Percentiles rank a stretch among this genome's conserved stretches.
These are phyloP conservation scores for Volucella zonaria DNA, from an alignment of 2,888 invertebrate species.

Conservation along the genomic window DNA sequence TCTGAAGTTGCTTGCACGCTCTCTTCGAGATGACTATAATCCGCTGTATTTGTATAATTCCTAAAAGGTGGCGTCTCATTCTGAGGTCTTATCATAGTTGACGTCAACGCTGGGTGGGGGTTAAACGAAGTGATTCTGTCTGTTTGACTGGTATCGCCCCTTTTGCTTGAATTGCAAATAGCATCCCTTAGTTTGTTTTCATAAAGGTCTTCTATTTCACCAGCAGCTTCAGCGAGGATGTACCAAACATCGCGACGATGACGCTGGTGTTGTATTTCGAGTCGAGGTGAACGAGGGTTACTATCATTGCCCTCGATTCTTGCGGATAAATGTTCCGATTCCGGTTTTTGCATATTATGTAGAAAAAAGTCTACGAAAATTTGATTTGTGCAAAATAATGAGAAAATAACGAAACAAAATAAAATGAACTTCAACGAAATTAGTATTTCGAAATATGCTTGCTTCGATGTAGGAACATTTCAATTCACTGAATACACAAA, in stretches of 20 bases:
- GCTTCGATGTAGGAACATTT: no score
- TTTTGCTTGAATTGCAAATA: not conserved
- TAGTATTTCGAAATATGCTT: no score
- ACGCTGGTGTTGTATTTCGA: no score
- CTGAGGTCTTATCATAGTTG: not conserved
- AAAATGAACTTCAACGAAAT: no score
- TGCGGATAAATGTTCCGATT: no score
- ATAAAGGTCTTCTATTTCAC: conserved; percentile 76
- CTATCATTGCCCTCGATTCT: no score
- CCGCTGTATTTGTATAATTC: not conserved
- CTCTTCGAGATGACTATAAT: conserved; percentile 12
- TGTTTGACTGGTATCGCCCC: not conserved
- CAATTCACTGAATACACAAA: no score
- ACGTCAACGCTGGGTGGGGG: not conserved
- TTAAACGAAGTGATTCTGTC: not conserved
- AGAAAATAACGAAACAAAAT: no score
- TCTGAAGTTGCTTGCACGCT: not conserved
- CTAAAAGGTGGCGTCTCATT: not conserved
- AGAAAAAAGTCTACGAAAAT: no score
- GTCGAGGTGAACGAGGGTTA: no score
- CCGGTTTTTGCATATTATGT: no score
- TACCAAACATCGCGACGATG: conserved; percentile 75
- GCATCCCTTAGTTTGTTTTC: not conserved
- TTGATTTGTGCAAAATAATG: no score
- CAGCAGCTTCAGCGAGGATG: conserved; percentile 77